Base-by-base conservation (phyloP, 2,113 vertebrate species). In the Hylia prasina region DNA sequence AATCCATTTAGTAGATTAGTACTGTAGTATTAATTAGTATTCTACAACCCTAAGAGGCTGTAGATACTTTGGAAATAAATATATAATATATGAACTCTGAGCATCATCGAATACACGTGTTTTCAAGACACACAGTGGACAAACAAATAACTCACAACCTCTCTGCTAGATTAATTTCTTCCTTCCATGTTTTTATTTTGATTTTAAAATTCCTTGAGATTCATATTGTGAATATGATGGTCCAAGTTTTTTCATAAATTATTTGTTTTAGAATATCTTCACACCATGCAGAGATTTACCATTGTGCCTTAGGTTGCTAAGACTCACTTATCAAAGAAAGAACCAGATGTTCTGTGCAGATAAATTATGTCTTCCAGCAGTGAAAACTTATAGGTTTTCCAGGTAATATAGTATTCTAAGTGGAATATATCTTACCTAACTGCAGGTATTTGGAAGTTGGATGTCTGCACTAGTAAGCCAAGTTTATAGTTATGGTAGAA, bases 21-120 rank as follows among this genome's bases (percentile, higher is more conserved):
- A 33, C 7, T 53, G 27, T 9, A 30, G 37, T n/a, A n/a, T n/a
- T n/a, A n/a, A n/a, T n/a, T n/a, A n/a, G n/a, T n/a, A n/a, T n/a
- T n/a, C n/a, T n/a, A n/a, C n/a, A n/a, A 6, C 3, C 24, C 9
- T 57, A n/a, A 77, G 16, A 77, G 1, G 4, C 10, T 7, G 2
- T 23, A 68, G 12, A 8, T 35, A 53, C 6, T 64, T 18, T 11
- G 4, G 15, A 83, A 93, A 73, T 42, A 64, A 47, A 68, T 50
- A 48, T 10, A 5, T 40, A 54, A 39, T 30, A 33, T 24, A 40
- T 31, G 22, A 70, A 57, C 14, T 60, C 13, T 23, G 9, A 50
- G 3, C 9, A 40, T 39, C 24, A 51, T 6, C 78, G 30, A 89
- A 23, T 33, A 40, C 4, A 76, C 3, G 4, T 9, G 16, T 72